Base-by-base conservation (phyloP, 2,888 invertebrate species). In the Rutpela maculata region DNA sequence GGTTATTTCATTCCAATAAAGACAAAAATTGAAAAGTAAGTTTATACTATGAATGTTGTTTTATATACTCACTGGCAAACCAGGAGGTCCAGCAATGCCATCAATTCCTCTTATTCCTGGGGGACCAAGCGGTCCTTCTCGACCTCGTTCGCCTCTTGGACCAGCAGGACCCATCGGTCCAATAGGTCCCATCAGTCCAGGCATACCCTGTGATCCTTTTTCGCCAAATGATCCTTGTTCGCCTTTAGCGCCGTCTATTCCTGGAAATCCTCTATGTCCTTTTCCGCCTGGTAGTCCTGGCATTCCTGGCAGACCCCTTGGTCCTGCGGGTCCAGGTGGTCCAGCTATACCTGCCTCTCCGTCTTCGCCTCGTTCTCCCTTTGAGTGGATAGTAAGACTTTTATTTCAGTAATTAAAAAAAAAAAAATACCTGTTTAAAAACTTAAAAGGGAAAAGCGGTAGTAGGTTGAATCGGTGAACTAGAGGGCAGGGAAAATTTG, bases 271-370 rank as follows among this genome's bases (percentile, higher is more conserved):
- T 68, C 95, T 92, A 88, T 97, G 96, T 0, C 97, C 97, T 89
- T 97, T 97, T 0, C 93, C 88, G 2, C 97, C 97, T 2, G 96
- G 95, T 6, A 96, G 90, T 0, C 96, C 96, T 0, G 96, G 95
- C 89, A 95, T 91, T 56, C 97, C 94, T 4, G 93, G 91, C 10
- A 89, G 88, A 0, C 97, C 97, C 82, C 96, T 91, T 0, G 94
- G 91, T 0, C 97, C 97, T 0, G 94, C 90, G 19, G 94, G 93
- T 0, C 96, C 96, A 5, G 91, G 88, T 6, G 93, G 90, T 22
- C 97, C 97, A 3, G 93, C 88, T n/a, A 93, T 91, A 0, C 97
- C 97, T 0, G 93, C 90, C 89, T 95, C 96, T 26, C 95, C 97
- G 89, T 95, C 97, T 89, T 95, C 96, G 75, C 95, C 97, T 76